A percentile compares a stretch with the other conserved stretches of the same genome.
Evolutionary conservation across 2,113 vertebrate species (phyloP).

Genomic region (Lepisosteus osseus): DNA sequence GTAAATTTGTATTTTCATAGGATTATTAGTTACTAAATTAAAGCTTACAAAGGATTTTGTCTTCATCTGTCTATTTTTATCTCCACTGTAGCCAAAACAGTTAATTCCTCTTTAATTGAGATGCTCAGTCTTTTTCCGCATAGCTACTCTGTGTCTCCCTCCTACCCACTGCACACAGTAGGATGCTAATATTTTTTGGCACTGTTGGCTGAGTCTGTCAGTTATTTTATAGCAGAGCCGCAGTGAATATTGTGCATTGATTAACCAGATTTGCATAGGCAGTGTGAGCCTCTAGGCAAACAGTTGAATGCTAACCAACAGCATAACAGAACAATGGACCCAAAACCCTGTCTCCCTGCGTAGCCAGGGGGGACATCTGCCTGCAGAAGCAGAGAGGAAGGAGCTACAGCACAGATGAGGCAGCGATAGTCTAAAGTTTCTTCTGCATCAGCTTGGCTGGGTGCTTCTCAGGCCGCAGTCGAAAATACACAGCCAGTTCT

Average conservation of each 20-base stretch:
- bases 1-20: neutral
- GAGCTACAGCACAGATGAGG: constrained; percentile 6
- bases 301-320: constrained; percentile 38
- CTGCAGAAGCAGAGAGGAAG: constrained; percentile 3
- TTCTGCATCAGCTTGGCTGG: neutral
- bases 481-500: neutral
- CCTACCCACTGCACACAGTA: constrained; percentile 35
- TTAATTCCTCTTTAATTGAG: constrained; percentile 35
- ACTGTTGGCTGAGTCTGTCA: constrained; percentile 32
- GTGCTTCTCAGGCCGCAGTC: neutral
- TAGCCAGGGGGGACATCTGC: constrained; percentile 21
- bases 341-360: constrained; percentile 25
- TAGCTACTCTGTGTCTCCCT: constrained; percentile 24
- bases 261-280: constrained; percentile 42
- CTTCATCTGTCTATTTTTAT: constrained; percentile 6
- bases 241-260: constrained; percentile 44
- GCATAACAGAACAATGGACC: constrained; percentile 20
- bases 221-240: constrained; percentile 37
- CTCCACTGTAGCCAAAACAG: constrained; percentile 23
- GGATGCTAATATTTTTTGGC: constrained; percentile 42
- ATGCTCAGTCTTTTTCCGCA: constrained; percentile 30
- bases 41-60: constrained; percentile 1
- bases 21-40: constrained; percentile 11
- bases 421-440: neutral
- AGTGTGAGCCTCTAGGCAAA: constrained; percentile 25